Base-by-base conservation (phyloP, 2,113 vertebrate species). In the Grallaria varia region DNA sequence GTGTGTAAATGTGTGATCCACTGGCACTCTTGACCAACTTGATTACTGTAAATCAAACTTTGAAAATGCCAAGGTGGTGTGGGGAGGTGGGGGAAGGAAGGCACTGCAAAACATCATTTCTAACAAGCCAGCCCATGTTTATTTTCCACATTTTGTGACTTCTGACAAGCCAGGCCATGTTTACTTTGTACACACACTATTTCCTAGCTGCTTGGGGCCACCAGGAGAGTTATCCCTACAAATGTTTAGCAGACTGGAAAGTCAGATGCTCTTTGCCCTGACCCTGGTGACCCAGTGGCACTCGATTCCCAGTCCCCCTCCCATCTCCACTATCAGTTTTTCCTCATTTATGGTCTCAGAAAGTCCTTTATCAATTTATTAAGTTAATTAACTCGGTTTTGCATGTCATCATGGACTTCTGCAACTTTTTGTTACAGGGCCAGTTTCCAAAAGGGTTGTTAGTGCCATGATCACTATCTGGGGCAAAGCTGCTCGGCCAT, bases 231-330 rank as follows among this genome's bases (percentile, higher is more conserved):
- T 45, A 23, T 14, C 33, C 18, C 20, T 59, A 40, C 35, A 58
- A 8, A 40, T 6, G 6, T 39, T 71, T 33, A 22, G 37, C 31
- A 39, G 47, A 16, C 9, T 59, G 66, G 31, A 45, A 24, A 13
- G 4, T 2, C 45, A 69, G 31, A 27, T 31, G 31, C 8, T 86
- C 35, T 69, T 73, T 31, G n/a, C 10, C 2, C 3, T 14, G 35
- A 81, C 9, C 31, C 42, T 59, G 24, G 40, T 1, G 1, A 30
- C 0, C 0, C 55, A 37, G 56, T 1, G 2, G 28, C 44, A 9
- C 66, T 31, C 39, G 22, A 50, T 39, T 69, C 33, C 47, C 52
- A 8, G 2, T 17, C 31, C 20, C 13, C 5, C 27, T 85, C 21
- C 23, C 17, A 50, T 24, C 44, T 42, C 71, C 8, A 9, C 45